phyloP scores from a whole-genome alignment of 2,113 vertebrate genomes.

The Zeus faber region DNA sequence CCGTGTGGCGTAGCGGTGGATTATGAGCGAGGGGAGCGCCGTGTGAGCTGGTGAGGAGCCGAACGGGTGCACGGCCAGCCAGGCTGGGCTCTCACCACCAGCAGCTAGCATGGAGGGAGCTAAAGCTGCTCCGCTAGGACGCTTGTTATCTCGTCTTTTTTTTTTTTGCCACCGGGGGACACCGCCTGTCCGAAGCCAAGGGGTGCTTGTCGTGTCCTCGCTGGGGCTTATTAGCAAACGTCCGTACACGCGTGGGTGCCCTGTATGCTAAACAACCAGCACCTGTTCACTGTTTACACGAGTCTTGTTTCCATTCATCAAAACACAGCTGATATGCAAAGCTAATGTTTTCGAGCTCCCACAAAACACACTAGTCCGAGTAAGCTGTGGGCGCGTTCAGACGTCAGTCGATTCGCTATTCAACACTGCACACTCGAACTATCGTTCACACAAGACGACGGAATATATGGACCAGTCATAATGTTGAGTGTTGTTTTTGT shows the following conservation, averaged over 20 bases:
- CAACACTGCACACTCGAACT: no score
- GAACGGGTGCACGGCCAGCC: conserved; percentile 33
- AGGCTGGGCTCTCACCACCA: conserved; percentile 9
- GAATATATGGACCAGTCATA: no score
- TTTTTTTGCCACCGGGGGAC: no score
- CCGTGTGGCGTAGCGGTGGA: conserved; percentile 39
- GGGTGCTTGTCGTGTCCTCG: not conserved
- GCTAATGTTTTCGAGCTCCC: no score
- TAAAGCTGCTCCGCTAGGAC: conserved; percentile 22
- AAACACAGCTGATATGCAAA: not conserved
- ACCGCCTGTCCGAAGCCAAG: no score
- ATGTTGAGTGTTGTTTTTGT: no score
- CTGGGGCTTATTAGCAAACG: not conserved
- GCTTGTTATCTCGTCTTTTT: not conserved
- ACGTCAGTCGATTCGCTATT: no score
- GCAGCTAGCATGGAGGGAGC: conserved; percentile 28
- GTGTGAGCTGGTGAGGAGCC: conserved; percentile 70
- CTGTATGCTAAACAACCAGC: conserved; percentile 33
- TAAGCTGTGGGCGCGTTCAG: no score
- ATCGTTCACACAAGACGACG: no score
- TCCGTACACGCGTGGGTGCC: not conserved
- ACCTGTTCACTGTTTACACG: conserved; percentile 71
- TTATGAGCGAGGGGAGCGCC: conserved; percentile 67
- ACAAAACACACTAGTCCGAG: no score
- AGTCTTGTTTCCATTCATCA: conserved; percentile 29